These are phyloP conservation scores for Silurus glanis DNA, from an alignment of 2,113 vertebrate genomes.

Conservation along the genomic window DNA sequence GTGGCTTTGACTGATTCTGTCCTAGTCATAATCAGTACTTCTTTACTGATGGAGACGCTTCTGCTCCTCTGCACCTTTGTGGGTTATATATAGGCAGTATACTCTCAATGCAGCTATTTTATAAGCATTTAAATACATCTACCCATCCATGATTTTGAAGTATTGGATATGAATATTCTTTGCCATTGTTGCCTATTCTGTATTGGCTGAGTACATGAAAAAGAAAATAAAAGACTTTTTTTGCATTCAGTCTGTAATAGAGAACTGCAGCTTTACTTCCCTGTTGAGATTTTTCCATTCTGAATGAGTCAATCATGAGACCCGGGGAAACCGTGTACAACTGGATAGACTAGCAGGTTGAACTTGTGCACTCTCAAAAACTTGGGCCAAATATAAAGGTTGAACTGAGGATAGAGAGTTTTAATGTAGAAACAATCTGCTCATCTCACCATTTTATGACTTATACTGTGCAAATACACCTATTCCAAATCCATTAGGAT, in stretches of 20 bases:
- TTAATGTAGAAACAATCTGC: not conserved
- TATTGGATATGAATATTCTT: conserved; percentile 22
- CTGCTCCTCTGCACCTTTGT: conserved; percentile 14
- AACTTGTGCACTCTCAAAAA: conserved; percentile 29
- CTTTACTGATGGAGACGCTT: not conserved
- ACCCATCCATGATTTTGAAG: conserved; percentile 37
- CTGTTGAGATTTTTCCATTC: conserved; percentile 19
- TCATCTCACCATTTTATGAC: not conserved
- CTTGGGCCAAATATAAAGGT: not conserved
- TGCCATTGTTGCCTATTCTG: conserved; percentile 15
- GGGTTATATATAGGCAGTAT: conserved; percentile 40
- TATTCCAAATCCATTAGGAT: not conserved
- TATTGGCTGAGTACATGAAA: conserved; percentile 30
- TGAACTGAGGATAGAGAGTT: not conserved
- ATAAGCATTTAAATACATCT: conserved; percentile 57
- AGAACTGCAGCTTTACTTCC: conserved; percentile 35
- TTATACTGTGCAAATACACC: not conserved
- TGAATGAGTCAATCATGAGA: conserved; percentile 27
- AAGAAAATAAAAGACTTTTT: conserved; percentile 26
- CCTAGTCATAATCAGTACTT: conserved; percentile 15
- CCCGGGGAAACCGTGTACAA: conserved; percentile 8
- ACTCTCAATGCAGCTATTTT: conserved; percentile 50
- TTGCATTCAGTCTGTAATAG: conserved; percentile 36
- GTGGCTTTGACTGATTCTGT: conserved; percentile 29
- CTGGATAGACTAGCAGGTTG: conserved; percentile 13